These are phyloP conservation scores for Streptopelia turtur DNA, from an alignment of 2,797 vertebrate species.

Conservation along the genomic window DNA sequence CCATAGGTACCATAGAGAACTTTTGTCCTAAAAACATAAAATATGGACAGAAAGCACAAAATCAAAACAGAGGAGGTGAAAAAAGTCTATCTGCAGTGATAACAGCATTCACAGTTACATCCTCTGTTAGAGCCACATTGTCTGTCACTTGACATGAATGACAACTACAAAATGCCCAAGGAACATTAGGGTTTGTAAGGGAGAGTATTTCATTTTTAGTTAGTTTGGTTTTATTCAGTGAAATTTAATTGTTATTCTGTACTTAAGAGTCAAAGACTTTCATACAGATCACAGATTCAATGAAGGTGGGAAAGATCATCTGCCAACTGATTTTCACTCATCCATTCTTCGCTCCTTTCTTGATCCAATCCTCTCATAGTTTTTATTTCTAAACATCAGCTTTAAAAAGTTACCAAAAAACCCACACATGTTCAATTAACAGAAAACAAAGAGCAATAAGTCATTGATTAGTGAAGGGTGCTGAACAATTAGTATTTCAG, in stretches of 20 bases:
- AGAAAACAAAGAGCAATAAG: neutral
- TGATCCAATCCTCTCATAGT: neutral
- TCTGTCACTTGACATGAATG: neutral
- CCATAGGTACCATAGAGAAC: neutral
- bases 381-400: neutral
- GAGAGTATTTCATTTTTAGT: neutral
- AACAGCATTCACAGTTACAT: neutral
- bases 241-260: neutral
- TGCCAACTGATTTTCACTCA: neutral
- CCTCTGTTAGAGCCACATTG: neutral
- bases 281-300: neutral
- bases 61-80: neutral
- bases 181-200: neutral
- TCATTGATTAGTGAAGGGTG: neutral
- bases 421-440: neutral
- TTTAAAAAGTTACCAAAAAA: neutral
- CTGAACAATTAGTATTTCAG: neutral
- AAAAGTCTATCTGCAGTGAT: neutral
- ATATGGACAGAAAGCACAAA: neutral
- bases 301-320: neutral
- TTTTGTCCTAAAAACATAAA: neutral
- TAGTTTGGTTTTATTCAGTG: neutral
- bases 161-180: neutral
- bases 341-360: neutral
- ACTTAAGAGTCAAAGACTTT: neutral